Evolutionary conservation across 1,140 invertebrate species (phyloP), one percentile per base, ranked within the genome.

Genomic region (Bombus breviceps): DNA sequence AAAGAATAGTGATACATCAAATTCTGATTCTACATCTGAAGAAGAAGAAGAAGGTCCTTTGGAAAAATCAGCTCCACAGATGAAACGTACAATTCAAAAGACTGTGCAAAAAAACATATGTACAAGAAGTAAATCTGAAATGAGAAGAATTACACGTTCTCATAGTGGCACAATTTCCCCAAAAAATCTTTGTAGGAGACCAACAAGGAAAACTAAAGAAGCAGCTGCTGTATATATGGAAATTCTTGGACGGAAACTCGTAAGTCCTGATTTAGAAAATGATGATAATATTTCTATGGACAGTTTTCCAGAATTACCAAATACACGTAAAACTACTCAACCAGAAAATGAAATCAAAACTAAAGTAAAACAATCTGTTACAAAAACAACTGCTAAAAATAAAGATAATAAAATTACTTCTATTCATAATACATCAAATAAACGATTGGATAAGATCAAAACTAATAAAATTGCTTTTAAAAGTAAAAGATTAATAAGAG

Each of bases 161-260:
- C 89, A 91, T 57, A 91, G 89, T 5, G 89, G 94, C 39, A 91
- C 77, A 47, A 57, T 89, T 32, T 79, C 86, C 41, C 37, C 87
- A n/a, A 86, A 91, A 66, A 90, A 86, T 86, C 71, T 87, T n/a
- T 88, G 91, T 0, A 92, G 93, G 71, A 93, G 97, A 66, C 97
- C 97, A 0, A 96, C 96, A 2, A 95, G 97, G 64, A 97, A 97
- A 93, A 97, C 97, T 10, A 98, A 97, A 92, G 97, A 97, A 94
- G 97, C 97, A 74, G 97, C 97, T 28, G 96, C 97, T 34, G 96
- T 97, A 41, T 97, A 97, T 86, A 97, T 97, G 96, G 97, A 97
- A 91, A 96, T 97, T 87, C 95, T 98, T 41, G 97, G 97, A 15
- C 96, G 97, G 89, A 97, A 97, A 92, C 94, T 97, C 37, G 95